Base-by-base conservation (phyloP, 2,113 vertebrate genomes). In the Heptranchias perlo region DNA sequence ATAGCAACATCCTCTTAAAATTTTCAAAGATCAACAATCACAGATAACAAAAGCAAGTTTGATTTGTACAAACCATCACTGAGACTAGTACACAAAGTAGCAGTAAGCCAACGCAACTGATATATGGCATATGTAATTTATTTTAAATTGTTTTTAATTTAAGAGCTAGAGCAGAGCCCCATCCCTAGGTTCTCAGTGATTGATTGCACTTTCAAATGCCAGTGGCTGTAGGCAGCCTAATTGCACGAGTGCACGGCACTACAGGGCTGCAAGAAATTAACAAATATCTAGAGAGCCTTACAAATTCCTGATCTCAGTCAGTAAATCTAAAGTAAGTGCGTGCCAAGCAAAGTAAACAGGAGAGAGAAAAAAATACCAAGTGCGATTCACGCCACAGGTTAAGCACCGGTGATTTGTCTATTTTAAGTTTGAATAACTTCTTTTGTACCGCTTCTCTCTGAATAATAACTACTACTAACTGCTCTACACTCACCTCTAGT, bases 111-210 rank as follows among this genome's bases (percentile, higher is more conserved):
- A 44, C 65, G 35, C 23, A 69, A 69, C 8, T 52, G 65, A 95
- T 95, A 49, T 52, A 69, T 52, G 61, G 39, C 44, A 49, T 94
- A 47, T 28, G 28, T 47, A 95, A 95, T 95, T 95, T 69, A 52
- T 49, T 52, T 62, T 39, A 62, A 69, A 69, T 49, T 95, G 21
- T 67, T 95, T 95, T 95, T 47, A 65, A 94, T 49, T 94, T 95
- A 69, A 95, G 44, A 95, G 64, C 94, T 73, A 28, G 10, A 95
- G 65, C 64, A 69, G 47, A 69, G 94, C 52, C 49, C 13, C 65
- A 35, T 52, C 47, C 64, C 62, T 52, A 35, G 94, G 65, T 95
- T 44, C 28, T 67, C 94, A 73, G 28, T 69, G 47, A 35, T 69
- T 95, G 65, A 94, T 67, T 95, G 44, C 58, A 62, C 67, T 69